phyloP scores from a whole-genome alignment of 2,797 vertebrate species.

The Gila robusta region DNA sequence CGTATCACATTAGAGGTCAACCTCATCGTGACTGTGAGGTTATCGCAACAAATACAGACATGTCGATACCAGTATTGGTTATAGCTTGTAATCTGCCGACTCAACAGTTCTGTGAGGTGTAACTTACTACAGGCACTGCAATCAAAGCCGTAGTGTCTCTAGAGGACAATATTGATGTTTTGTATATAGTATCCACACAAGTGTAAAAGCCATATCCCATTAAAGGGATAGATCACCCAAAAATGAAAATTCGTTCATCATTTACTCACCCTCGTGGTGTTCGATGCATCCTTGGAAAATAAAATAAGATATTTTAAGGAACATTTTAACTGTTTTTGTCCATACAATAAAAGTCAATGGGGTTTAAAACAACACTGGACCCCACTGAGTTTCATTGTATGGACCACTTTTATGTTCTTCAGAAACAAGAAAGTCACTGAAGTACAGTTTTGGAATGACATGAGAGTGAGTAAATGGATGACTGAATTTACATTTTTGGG shows the following conservation, averaged over 20 bases:
- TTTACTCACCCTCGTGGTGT: neutral
- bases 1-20: conserved; percentile 12
- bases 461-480: neutral
- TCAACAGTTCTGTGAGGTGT: conserved; percentile 20
- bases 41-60: conserved; percentile 29
- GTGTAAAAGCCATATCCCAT: neutral
- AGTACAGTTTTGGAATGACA: neutral
- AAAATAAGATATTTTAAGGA: neutral
- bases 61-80: conserved; percentile 10
- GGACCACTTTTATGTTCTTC: neutral
- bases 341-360: neutral
- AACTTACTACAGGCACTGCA: neutral
- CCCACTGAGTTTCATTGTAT: neutral
- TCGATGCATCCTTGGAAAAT: neutral
- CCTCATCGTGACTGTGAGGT: neutral
- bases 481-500: neutral
- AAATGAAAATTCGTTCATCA: neutral
- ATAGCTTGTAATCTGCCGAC: conserved; percentile 29
- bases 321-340: neutral
- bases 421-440: neutral
- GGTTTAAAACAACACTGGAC: neutral
- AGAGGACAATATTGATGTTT: conserved; percentile 17
- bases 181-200: neutral
- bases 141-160: conserved; percentile 34
- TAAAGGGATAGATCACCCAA: neutral